Evolutionary conservation across 2,888 invertebrate genomes (phyloP).

Genomic region (Zelleria hepariella): DNA sequence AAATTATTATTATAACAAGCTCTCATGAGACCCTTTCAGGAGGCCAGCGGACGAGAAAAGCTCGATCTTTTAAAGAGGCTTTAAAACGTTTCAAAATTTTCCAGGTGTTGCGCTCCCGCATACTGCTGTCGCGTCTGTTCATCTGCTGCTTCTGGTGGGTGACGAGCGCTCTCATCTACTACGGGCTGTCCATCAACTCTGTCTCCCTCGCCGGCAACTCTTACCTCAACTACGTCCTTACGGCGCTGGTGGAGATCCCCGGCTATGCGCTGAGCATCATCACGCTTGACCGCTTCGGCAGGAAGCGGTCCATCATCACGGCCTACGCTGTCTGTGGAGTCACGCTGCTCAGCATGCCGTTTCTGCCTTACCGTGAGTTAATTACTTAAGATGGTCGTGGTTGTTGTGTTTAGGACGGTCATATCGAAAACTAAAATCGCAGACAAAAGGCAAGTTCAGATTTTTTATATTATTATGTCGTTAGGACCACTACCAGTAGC

Average conservation of each 20-base stretch:
- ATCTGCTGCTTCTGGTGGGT: conserved; percentile 75
- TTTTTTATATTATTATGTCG: no score
- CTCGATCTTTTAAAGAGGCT: no score
- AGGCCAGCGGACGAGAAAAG: no score
- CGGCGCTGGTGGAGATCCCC: conserved; percentile 62
- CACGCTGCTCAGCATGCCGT: conserved; percentile 46
- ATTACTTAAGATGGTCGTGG: background rate
- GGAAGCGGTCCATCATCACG: conserved; percentile 43
- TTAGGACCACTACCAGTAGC: no score
- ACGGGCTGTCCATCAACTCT: conserved; percentile 83
- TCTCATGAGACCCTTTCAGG: no score
- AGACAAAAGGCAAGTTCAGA: no score
- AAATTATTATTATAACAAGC: no score
- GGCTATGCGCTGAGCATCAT: conserved; percentile 58
- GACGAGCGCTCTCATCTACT: conserved; percentile 82
- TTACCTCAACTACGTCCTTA: conserved; percentile 78
- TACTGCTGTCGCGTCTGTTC: conserved; percentile 37
- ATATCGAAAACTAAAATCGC: no score
- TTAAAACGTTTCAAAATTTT: no score
- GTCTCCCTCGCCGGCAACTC: conserved; percentile 80
- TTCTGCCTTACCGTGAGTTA: conserved; percentile 43
- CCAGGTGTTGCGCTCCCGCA: conserved; percentile 35
- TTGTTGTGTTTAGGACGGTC: no score
- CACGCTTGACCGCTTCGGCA: conserved; percentile 54
- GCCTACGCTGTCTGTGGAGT: conserved; percentile 50